These are phyloP conservation scores for Trachurus trachurus DNA, from an alignment of 2,797 vertebrate species.

Conservation along the genomic window DNA sequence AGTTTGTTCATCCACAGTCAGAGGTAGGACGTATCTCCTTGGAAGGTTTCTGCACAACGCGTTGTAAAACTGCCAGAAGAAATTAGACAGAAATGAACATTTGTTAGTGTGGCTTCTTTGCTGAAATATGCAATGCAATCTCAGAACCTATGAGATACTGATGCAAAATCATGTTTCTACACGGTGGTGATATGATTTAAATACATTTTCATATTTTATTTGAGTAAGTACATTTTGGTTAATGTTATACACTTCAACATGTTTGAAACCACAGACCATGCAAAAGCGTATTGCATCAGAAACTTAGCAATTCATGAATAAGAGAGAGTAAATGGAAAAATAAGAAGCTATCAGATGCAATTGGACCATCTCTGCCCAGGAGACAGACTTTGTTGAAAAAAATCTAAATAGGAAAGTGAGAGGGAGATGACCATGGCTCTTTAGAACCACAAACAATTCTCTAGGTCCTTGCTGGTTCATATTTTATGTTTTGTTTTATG, in stretches of 20 bases:
- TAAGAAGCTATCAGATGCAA: background rate
- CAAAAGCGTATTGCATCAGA: slow-evolving; percentile 18
- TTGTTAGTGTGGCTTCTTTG: slow-evolving; percentile 16
- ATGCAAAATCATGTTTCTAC: slow-evolving; percentile 13
- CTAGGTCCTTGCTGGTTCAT: slow-evolving; percentile 7
- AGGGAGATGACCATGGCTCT: background rate
- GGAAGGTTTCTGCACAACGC: slow-evolving; percentile 86
- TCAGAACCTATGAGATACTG: slow-evolving; percentile 27
- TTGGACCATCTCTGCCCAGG: slow-evolving; percentile 1
- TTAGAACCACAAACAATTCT: background rate
- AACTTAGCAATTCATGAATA: background rate
- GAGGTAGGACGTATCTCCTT: slow-evolving; percentile 91
- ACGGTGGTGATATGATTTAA: background rate
- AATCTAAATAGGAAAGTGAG: background rate
- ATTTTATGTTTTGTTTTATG: slow-evolving; percentile 5
- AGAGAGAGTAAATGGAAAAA: background rate
- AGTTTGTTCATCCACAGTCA: slow-evolving; percentile 81
- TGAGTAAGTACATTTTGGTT: slow-evolving; percentile 33
- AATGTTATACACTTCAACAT: background rate
- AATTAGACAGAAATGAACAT: slow-evolving; percentile 37
- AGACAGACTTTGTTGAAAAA: slow-evolving; percentile 1
- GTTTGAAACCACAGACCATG: slow-evolving; percentile 29
- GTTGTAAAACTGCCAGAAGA: slow-evolving; percentile 87
- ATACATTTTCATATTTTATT: slow-evolving; percentile 2
- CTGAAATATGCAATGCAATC: slow-evolving; percentile 27